phyloP scores from a whole-genome alignment of 2,888 invertebrate species.

The Molorchus minor region DNA sequence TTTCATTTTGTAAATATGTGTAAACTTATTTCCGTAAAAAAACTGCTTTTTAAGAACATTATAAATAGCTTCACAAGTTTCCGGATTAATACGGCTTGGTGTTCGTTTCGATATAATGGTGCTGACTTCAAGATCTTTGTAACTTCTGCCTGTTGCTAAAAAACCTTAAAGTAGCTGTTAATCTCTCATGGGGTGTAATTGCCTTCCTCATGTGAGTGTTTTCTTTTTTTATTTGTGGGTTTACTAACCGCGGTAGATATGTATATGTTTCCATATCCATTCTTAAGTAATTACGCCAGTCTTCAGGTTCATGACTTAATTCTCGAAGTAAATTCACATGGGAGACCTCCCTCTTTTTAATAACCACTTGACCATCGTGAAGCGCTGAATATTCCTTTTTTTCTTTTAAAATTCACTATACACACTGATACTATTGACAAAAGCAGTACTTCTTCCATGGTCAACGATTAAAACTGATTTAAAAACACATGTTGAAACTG shows the following conservation, averaged over 20 bases:
- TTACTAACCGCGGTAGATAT: not conserved
- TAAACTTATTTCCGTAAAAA: slow-evolving; percentile 15
- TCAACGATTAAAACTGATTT: slow-evolving; percentile 1
- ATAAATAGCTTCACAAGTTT: slow-evolving; percentile 12
- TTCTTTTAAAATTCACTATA: slow-evolving; percentile 3
- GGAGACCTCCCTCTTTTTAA: not conserved
- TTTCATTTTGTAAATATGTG: not conserved
- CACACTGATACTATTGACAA: slow-evolving; percentile 1
- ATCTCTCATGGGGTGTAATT: slow-evolving; percentile 44
- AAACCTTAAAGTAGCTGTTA: slow-evolving; percentile 39
- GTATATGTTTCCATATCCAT: slow-evolving; percentile 7
- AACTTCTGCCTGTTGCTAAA: slow-evolving; percentile 46
- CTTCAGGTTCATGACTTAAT: slow-evolving; percentile 8
- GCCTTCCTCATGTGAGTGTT: slow-evolving; percentile 42
- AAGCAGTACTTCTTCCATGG: not conserved
- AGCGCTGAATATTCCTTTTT: not conserved
- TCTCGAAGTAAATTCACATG: slow-evolving; percentile 1
- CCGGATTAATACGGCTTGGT: slow-evolving; percentile 34
- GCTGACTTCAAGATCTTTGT: slow-evolving; percentile 41
- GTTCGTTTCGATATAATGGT: slow-evolving; percentile 38
- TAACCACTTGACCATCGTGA: slow-evolving; percentile 3
- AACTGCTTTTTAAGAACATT: slow-evolving; percentile 4
- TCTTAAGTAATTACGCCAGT: slow-evolving; percentile 8
- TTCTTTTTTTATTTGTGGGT: slow-evolving; percentile 28
- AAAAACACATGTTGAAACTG: slow-evolving; percentile 2